Conservation (phyloP, 2,113 vertebrate genomes). For the Sapajus apella region DNA sequence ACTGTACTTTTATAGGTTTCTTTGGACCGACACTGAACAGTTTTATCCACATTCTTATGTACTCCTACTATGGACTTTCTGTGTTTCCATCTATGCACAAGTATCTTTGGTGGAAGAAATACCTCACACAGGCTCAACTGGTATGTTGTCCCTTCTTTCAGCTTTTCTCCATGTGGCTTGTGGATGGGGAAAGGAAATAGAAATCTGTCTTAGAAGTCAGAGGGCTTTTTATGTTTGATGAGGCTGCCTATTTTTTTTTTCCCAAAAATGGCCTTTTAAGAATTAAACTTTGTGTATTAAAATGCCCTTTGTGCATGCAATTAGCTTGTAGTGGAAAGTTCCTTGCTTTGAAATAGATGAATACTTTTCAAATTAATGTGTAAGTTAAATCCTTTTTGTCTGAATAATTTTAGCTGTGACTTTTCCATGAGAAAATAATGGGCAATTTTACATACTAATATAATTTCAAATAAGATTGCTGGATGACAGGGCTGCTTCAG, state of each 20-base stretch:
- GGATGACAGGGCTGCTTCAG: not conserved
- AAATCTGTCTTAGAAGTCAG: accelerated
- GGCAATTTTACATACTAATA: not conserved
- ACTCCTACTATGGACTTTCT: constrained; percentile 91
- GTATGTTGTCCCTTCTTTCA: constrained; percentile 70
- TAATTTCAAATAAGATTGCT: not conserved
- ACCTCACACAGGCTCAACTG: constrained; percentile 93
- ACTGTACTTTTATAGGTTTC: constrained; percentile 85
- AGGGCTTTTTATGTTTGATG: not conserved
- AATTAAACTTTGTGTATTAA: not conserved
- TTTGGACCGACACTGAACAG: constrained; percentile 93
- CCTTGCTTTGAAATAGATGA: not conserved
- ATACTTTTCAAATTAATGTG: not conserved
- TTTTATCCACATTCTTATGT: constrained; percentile 94
- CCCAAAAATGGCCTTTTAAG: not conserved
- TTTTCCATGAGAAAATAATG: not conserved
- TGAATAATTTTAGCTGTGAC: not conserved
- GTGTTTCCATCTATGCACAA: constrained; percentile 91
- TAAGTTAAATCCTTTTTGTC: not conserved
- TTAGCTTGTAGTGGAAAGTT: not conserved
- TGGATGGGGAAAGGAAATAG: not conserved
- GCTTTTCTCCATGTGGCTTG: accelerated
- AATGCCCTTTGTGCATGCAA: not conserved
- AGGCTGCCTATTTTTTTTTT: not conserved
- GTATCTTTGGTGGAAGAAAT: constrained; percentile 95